Base-by-base conservation (phyloP, 2,888 invertebrate genomes). In the Phalangium opilio region DNA sequence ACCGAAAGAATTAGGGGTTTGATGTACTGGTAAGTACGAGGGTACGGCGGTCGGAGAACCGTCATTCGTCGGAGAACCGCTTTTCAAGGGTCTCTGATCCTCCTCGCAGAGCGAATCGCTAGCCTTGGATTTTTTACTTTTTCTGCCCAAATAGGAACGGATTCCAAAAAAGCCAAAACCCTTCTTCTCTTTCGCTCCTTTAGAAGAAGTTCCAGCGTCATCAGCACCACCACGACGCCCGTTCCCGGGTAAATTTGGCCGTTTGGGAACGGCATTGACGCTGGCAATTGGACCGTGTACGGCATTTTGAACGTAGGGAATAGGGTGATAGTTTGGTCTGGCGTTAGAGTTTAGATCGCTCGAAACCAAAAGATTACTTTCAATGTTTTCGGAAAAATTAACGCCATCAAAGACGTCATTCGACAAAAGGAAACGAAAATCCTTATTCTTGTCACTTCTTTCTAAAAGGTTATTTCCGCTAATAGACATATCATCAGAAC, bases 281-380 rank as follows among this genome's bases (percentile, higher is more conserved):
- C 52, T 43, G 48, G 57, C 40, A 11, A 50, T 36, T 27, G 27
- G 27, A 27, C 27, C 27, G 40, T 58, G 76, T 19, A 82, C 81
- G 44, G 80, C 79, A 60, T 83, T 83, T 57, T 77, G 81, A 1
- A 83, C 73, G 58, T 79, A 82, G 0, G 82, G 79, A 53, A 77
- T 77, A 1, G 76, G 77, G 14, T 61, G 58, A 27, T 27, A 27
- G 27, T 27, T 27, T 27, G 27, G 27, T 21, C 51, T 49, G 34
- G 60, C 58, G 32, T 59, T 53, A 17, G 60, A 59, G 10, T 56
- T 58, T 1, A 63, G 46, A 70, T 75, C 53, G 70, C 74, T 51
- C 70, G 71, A 61, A 69, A 72, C 61, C 50, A 66, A 51, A 3
- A 63, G 63, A 50, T 55, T 56, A 20, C 63, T 62, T 49, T 64